phyloP scores from a whole-genome alignment of 1,140 invertebrate genomes.

The Aporrectodea caliginosa region DNA sequence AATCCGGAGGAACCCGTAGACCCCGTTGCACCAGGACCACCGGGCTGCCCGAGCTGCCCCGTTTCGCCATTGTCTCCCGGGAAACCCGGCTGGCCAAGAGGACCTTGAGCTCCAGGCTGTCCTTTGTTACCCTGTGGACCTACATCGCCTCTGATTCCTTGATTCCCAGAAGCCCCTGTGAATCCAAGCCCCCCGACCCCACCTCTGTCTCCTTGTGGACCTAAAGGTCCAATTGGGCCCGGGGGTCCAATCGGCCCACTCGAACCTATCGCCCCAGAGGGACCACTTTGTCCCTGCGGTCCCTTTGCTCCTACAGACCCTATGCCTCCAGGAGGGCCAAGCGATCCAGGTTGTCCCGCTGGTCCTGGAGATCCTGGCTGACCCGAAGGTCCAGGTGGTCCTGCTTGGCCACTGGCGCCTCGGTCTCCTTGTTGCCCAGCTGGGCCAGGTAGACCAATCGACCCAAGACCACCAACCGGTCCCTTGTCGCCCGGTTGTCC shows the following conservation, averaged over 20 bases:
- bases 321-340: not conserved
- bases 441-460: not conserved
- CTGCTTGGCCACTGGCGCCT: not conserved
- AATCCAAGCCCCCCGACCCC: not conserved
- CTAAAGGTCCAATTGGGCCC: not conserved
- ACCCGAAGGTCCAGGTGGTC: not conserved
- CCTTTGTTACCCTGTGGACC: constrained; percentile 10
- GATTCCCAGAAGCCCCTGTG: constrained; percentile 8
- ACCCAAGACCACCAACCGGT: constrained; percentile 1
- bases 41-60: constrained; percentile 6
- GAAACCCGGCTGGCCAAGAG: constrained; percentile 1
- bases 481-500: constrained; percentile 1
- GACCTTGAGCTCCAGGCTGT: not conserved
- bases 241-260: not conserved
- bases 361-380: constrained; percentile 21
- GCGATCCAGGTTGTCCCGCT: constrained; percentile 12
- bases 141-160: not conserved
- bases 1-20: not conserved
- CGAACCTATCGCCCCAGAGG: not conserved
- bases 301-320: not conserved
- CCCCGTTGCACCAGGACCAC: not conserved
- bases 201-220: constrained; percentile 1
- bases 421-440: not conserved
- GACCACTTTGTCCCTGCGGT: not conserved
- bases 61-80: constrained; percentile 12